A percentile compares a stretch with the other conserved stretches of the same genome.
Conservation (phyloP, 1,140 invertebrate genomes). For the Oedothorax gibbosus region DNA sequence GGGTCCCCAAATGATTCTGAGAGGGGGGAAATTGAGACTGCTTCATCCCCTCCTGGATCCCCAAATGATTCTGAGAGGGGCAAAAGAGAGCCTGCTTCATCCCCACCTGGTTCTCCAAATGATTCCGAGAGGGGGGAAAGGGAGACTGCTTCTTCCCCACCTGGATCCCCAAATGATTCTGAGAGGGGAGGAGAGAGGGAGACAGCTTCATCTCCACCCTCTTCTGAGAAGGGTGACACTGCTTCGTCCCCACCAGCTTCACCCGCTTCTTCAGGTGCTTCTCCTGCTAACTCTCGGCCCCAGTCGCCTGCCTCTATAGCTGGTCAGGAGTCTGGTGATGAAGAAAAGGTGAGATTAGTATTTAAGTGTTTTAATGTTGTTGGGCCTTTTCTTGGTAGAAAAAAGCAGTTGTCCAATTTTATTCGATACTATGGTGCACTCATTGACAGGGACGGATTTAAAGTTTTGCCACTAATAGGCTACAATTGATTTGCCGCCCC, state of each 20-base stretch:
- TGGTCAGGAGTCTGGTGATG: constrained; percentile 43
- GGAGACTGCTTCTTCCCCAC: neutral
- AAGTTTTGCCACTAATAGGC: too few relatives aligned
- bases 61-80: neutral
- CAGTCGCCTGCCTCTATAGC: constrained; percentile 3
- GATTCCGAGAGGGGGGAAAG: neutral
- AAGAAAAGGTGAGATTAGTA: constrained; percentile 12
- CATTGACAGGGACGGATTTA: too few relatives aligned
- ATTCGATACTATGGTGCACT: too few relatives aligned
- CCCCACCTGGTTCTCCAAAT: constrained; percentile 9
- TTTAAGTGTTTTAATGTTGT: neutral
- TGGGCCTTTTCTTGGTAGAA: too few relatives aligned
- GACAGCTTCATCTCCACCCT: neutral
- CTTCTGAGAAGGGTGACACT: neutral
- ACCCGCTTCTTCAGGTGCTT: neutral
- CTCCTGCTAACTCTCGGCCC: neutral
- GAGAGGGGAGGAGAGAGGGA: too few relatives aligned
- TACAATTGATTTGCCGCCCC: too few relatives aligned
- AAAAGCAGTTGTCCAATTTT: too few relatives aligned
- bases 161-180: neutral
- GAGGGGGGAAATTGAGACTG: too few relatives aligned
- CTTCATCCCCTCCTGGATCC: constrained; percentile 8
- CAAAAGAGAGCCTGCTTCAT: neutral
- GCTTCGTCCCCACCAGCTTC: constrained; percentile 14
- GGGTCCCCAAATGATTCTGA: neutral